A percentile compares a stretch with the other conserved stretches of the same genome.
phyloP scores from a whole-genome alignment of 2,888 invertebrate species.

The Meteorus colon region DNA sequence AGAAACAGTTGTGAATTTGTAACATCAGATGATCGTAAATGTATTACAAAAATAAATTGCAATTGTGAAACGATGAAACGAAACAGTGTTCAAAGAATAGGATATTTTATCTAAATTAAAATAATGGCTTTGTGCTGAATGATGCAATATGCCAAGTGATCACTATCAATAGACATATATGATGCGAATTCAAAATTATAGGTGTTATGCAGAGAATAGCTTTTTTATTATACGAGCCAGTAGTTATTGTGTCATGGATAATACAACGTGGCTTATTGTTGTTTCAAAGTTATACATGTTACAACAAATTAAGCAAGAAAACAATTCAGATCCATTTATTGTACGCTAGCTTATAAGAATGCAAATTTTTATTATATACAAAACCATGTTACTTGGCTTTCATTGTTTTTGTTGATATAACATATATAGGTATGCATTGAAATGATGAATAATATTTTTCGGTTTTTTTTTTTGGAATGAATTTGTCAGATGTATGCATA shows the following conservation, averaged over 20 bases:
- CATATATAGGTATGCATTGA: neutral
- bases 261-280: constrained; percentile 5
- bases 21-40: neutral
- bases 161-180: neutral
- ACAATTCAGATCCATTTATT: neutral
- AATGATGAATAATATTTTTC: neutral
- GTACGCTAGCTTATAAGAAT: neutral
- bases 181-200: neutral
- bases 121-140: neutral
- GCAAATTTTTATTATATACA: constrained; percentile 9
- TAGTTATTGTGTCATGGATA: neutral
- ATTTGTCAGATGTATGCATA: neutral
- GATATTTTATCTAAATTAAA: constrained; percentile 7
- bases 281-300: neutral
- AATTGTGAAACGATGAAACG: neutral
- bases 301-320: neutral
- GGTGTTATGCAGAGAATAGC: neutral
- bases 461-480: neutral
- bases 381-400: neutral
- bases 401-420: neutral
- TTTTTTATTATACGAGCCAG: neutral
- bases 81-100: constrained; percentile 9
- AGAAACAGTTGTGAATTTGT: neutral
- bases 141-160: constrained; percentile 10
- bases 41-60: neutral